A percentile compares a stretch with the other conserved stretches of the same genome.
Evolutionary conservation across 2,113 vertebrate genomes (phyloP).

Genomic region (Turnix velox): DNA sequence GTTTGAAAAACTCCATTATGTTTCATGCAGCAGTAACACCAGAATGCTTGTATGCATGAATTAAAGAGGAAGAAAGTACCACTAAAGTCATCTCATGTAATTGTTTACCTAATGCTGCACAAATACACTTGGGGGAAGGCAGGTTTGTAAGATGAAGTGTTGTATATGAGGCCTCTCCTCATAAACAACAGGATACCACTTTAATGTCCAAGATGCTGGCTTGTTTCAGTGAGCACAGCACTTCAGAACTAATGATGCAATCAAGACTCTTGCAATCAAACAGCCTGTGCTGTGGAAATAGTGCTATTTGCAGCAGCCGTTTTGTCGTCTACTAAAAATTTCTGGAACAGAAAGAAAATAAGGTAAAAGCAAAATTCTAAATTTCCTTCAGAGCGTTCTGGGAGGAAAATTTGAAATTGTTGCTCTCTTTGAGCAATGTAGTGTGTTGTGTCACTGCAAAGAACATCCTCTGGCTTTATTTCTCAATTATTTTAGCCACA

Average conservation of each 20-base stretch:
- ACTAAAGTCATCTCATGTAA: conserved; percentile 79
- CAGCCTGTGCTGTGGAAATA: conserved; percentile 81
- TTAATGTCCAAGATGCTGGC: conserved; percentile 87
- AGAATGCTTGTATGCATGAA: conserved; percentile 69
- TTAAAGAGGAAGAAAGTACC: conserved; percentile 73
- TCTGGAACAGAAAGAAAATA: conserved; percentile 77
- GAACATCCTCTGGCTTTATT: conserved; percentile 67
- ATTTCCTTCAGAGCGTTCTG: conserved; percentile 47
- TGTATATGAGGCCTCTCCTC: conserved; percentile 80
- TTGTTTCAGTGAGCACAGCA: conserved; percentile 88
- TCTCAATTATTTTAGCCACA: conserved; percentile 74
- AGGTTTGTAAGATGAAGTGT: conserved; percentile 84
- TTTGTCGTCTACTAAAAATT: conserved; percentile 75
- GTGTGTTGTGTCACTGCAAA: conserved; percentile 35
- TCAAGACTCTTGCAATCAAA: conserved; percentile 87
- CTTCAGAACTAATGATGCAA: conserved; percentile 90
- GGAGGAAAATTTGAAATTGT: conserved; percentile 49
- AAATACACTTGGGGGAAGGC: conserved; percentile 78
- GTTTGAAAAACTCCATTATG: conserved; percentile 72
- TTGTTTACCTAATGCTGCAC: conserved; percentile 84
- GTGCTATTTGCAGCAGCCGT: conserved; percentile 78
- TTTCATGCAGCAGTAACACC: conserved; percentile 67
- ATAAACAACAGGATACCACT: conserved; percentile 86
- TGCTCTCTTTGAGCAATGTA: conserved; percentile 31
- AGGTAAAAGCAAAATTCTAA: conserved; percentile 72